A percentile compares a stretch with the other conserved stretches of the same genome.
These are phyloP conservation scores for Atrichornis clamosus DNA, from an alignment of 2,113 vertebrate species.

Conservation along the genomic window DNA sequence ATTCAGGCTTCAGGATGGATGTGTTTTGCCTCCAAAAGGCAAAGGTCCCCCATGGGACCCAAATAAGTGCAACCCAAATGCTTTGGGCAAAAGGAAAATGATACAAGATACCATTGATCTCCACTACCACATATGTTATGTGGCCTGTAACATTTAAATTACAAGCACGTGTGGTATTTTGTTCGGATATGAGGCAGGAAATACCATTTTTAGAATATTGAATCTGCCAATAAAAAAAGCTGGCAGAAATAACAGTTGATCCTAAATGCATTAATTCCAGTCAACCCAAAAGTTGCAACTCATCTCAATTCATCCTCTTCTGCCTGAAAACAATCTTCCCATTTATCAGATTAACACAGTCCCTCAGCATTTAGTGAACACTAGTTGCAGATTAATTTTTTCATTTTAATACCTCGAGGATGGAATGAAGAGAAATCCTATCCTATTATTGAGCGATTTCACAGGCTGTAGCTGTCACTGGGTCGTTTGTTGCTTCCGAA, in stretches of 20 bases:
- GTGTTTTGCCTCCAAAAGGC: not conserved
- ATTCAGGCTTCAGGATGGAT: not conserved
- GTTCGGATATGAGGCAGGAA: slow-evolving; percentile 61
- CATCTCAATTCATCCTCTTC: not conserved
- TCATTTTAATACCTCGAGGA: not conserved
- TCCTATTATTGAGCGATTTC: not conserved
- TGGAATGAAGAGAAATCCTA: not conserved
- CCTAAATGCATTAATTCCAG: not conserved
- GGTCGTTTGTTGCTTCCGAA: not conserved
- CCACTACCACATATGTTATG: not conserved
- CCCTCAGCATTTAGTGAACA: not conserved
- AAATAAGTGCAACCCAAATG: not conserved
- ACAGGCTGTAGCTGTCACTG: not conserved
- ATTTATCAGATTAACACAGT: not conserved
- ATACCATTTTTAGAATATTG: slow-evolving; percentile 42
- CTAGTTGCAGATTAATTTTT: not conserved
- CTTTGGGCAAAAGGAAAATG: not conserved
- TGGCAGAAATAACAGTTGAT: not conserved
- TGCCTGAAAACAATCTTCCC: not conserved
- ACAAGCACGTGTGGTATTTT: slow-evolving; percentile 46
- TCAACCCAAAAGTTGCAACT: not conserved
- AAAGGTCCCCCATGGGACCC: not conserved
- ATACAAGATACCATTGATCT: not conserved
- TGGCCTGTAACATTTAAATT: slow-evolving; percentile 27
- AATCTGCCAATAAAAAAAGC: not conserved